Evolutionary conservation across 1,140 invertebrate genomes (phyloP).

Genomic region (Dendroctonus valens): DNA sequence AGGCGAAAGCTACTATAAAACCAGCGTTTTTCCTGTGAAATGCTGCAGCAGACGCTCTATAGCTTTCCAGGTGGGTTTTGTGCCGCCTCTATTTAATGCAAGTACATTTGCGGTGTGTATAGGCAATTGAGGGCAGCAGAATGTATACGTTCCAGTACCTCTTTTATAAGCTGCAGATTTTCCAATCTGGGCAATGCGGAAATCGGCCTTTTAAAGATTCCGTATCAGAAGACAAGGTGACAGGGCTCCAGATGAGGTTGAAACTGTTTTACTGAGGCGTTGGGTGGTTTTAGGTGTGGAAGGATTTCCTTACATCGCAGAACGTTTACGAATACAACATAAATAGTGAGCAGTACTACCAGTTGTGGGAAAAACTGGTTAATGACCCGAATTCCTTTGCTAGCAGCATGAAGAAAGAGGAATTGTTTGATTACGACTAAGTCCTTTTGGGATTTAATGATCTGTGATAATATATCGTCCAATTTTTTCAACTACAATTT

Average conservation of each 20-base stretch:
- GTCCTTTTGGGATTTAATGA: background rate
- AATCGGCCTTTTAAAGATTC: slow-evolving; percentile 32
- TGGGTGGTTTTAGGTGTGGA: slow-evolving; percentile 41
- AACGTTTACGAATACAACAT: slow-evolving; percentile 36
- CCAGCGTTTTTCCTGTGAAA: slow-evolving; percentile 39
- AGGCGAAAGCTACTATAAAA: slow-evolving; percentile 38
- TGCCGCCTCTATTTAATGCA: too few relatives aligned
- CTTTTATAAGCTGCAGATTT: slow-evolving; percentile 44
- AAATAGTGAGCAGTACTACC: slow-evolving; percentile 41
- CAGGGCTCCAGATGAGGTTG: slow-evolving; percentile 1
- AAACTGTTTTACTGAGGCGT: background rate
- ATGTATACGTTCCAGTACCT: slow-evolving; percentile 47
- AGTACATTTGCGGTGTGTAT: slow-evolving; percentile 18
- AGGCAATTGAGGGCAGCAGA: slow-evolving; percentile 42
- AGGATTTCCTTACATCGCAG: slow-evolving; percentile 37
- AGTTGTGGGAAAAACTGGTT: slow-evolving; percentile 44
- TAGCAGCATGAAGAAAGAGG: slow-evolving; percentile 39
- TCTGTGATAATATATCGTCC: slow-evolving; percentile 12
- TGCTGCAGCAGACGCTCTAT: slow-evolving; percentile 45
- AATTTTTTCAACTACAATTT: too few relatives aligned
- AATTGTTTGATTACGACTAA: slow-evolving; percentile 34
- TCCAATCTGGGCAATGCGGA: slow-evolving; percentile 38
- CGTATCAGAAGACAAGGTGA: slow-evolving; percentile 36
- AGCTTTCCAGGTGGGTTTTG: slow-evolving; percentile 41
- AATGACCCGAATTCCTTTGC: slow-evolving; percentile 44